Percentiles rank a stretch among this genome's conserved stretches.
phyloP scores from a whole-genome alignment of 23 tunicate species.

The Ascidia mentula region DNA sequence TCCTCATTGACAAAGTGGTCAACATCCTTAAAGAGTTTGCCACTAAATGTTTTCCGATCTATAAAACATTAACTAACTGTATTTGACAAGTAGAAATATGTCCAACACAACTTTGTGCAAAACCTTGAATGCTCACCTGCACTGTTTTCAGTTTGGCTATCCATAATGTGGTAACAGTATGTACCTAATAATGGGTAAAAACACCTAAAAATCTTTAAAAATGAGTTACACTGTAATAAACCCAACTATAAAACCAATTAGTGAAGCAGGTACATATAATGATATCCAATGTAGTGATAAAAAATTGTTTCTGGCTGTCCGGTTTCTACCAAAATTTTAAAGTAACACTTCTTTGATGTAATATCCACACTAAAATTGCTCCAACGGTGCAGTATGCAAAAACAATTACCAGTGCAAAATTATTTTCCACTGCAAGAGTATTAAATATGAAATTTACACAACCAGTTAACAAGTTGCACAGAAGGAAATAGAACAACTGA shows the following conservation, averaged over 20 bases:
- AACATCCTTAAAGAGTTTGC: constrained; percentile 49
- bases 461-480: constrained; percentile 61
- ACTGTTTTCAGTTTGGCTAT: no score
- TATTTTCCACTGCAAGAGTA: constrained; percentile 25
- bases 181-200: no score
- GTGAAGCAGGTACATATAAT: no score
- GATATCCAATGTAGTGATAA: no score
- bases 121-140: no score
- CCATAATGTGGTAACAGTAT: no score
- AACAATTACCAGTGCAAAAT: constrained; percentile 26
- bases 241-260: constrained; percentile 20
- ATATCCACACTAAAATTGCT: constrained; percentile 35
- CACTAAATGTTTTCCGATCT: constrained; percentile 53
- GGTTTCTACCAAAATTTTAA: constrained; percentile 59
- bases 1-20: constrained; percentile 56
- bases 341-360: constrained; percentile 46
- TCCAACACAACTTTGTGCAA: no score
- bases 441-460: constrained; percentile 35
- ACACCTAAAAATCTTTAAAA: no score
- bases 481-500: constrained; percentile 59
- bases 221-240: no score
- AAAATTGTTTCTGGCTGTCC: no score
- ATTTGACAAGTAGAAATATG: no score
- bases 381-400: constrained; percentile 20
- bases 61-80: no score